Base-by-base conservation (phyloP, 2,797 vertebrate genomes). In the Danio kyathit region DNA sequence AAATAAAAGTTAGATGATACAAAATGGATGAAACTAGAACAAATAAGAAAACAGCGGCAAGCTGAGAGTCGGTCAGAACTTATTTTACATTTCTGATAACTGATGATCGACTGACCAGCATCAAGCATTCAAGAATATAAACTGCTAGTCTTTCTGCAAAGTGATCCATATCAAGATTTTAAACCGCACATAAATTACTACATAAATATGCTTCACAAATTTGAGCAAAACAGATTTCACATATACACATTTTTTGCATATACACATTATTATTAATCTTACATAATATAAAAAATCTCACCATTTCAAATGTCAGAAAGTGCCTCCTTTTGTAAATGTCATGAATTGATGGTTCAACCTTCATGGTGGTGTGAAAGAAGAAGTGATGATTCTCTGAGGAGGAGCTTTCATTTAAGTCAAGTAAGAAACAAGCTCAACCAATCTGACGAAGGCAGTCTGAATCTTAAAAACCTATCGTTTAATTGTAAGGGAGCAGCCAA, bases 361-460 rank as follows among this genome's bases (percentile, higher is more conserved):
- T 17, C 29, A n/a, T n/a, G 49, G 40, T 5, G 6, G 6, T 54
- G 49, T 67, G 8, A 54, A 70, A 12, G 29, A 17, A 54, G 29
- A 70, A 70, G 67, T 54, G 49, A 41, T 13, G 6, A n/a, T 54
- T 9, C 9, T 70, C 11, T 54, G 67, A 70, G 49, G 29, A n/a
- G 16, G 21, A 0, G 0, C 10, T 0, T 14, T 7, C 12, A 17
- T 17, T 52, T 52, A 40, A 0, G 29, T 70, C 29, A 40, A 17
- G 29, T 52, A 14, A 70, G 29, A 70, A 5, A 52, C 6, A 41
- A 41, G 16, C 67, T n/a, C 9, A 0, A 52, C 5, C 29, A 54
- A 70, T 52, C 4, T 46, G 5, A 16, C 7, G 6, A 13, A 4
- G 59, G 13, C 17, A 21, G 11, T 19, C 46, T 29, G 21, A 38